Evolutionary conservation across 2,113 vertebrate species (phyloP), one percentile per base, ranked within the genome.

Genomic region (Thamnophis sirtalis): DNA sequence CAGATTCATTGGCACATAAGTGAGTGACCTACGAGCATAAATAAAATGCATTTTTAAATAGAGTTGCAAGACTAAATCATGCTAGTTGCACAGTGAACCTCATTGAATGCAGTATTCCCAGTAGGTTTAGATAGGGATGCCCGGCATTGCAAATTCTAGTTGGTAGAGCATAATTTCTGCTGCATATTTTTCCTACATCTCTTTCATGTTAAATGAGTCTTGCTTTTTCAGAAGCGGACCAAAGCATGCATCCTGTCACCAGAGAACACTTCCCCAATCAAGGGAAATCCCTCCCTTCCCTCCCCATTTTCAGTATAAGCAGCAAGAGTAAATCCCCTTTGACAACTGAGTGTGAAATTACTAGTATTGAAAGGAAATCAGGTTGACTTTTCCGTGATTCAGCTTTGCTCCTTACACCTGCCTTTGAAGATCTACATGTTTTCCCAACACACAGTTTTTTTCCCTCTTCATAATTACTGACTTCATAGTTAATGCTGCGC

Each of bases 321-420:
- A 9, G 55, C 92, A 91, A 24, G n/a, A 38, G 33, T 93, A 22
- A 48, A 0, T 94, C 90, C 26, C 51, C 68, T 22, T 92, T 53
- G 48, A n/a, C 73, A 94, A 93, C 48, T 3, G 33, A 58, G 54
- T 90, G 43, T 0, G 93, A 92, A 92, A 80, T 94, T 92, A 50
- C 51, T 63, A 89, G 49, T 93, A 10, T 94, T 89, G 91, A 89
- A 43, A 90, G 50, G 53, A 92, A 93, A 68, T 93, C 0, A 0
- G 17, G 43, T 68, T 94, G 73, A 10, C 85, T 91, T 94, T 90
- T 54, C 68, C 21, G 87, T 91, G 95, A 88, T 91, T 95, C 96
- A 91, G 84, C 92, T 92, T 84, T 58, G 51, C 0, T 0, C 53
- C 48, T 85, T 93, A 68, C 55, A 86, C 91, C 73, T 93, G 86